phyloP scores from a whole-genome alignment of 2,888 invertebrate species.

The Tiliacea aurago region DNA sequence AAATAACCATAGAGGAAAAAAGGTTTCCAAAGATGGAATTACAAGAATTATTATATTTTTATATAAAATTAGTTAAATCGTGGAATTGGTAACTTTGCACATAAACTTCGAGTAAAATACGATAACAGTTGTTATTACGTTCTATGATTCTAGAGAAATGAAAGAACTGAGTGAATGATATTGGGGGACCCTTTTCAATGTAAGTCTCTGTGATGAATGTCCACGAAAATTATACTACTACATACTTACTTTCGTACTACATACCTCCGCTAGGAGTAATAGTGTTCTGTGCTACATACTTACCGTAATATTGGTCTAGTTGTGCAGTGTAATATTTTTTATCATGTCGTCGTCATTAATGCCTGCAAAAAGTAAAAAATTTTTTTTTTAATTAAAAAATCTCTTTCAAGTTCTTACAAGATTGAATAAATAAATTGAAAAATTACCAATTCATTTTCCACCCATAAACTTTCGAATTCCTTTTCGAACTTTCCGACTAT shows the following conservation, averaged over 20 bases:
- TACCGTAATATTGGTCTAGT: background rate
- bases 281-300: background rate
- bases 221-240: too few species aligned
- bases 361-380: constrained; percentile 72
- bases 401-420: background rate
- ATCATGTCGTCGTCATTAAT: constrained; percentile 58
- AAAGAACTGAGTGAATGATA: constrained; percentile 22
- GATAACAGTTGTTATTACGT: too few species aligned
- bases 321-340: constrained; percentile 22
- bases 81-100: background rate
- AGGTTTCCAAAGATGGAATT: background rate
- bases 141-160: background rate
- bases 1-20: constrained; percentile 36
- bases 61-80: too few species aligned
- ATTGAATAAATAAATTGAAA: background rate
- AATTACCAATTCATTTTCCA: constrained; percentile 84
- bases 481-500: constrained; percentile 89
- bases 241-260: too few species aligned
- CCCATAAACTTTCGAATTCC: constrained; percentile 92
- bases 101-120: background rate
- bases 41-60: too few species aligned
- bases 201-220: too few species aligned
- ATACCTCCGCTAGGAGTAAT: too few species aligned
- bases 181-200: background rate
- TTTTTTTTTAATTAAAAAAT: background rate